These are phyloP conservation scores for Gambusia holbrooki DNA, from an alignment of 2,113 vertebrate genomes.

Conservation along the genomic window DNA sequence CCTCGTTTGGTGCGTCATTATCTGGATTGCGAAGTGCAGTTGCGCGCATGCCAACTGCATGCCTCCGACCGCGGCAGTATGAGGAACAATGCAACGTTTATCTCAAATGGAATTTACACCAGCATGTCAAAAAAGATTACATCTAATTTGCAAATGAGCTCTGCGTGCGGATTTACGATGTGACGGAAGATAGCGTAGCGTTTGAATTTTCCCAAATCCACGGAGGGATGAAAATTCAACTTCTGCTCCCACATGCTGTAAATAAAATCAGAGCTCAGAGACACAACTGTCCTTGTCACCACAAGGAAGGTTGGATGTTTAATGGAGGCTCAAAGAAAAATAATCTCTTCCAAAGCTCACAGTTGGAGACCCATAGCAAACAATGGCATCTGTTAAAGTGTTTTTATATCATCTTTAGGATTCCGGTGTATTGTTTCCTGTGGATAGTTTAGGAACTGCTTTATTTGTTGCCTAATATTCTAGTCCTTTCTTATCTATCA, in stretches of 20 bases:
- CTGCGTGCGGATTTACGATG: conserved; percentile 35
- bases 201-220: conserved; percentile 26
- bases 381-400: too few relatives aligned
- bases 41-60: conserved; percentile 23
- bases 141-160: conserved; percentile 63
- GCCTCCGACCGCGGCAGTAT: conserved; percentile 4
- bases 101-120: conserved; percentile 52
- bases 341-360: too few relatives aligned
- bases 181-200: neutral
- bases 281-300: too few relatives aligned
- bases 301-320: too few relatives aligned
- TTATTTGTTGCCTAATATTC: too few relatives aligned
- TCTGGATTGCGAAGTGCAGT: conserved; percentile 15
- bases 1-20: conserved; percentile 8
- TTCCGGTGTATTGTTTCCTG: too few relatives aligned
- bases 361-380: too few relatives aligned
- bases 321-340: too few relatives aligned
- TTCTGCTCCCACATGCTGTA: conserved; percentile 8
- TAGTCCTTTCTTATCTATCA: too few relatives aligned
- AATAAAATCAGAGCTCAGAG: neutral
- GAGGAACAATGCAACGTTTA: conserved; percentile 30
- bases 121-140: conserved; percentile 49
- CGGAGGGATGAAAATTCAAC: conserved; percentile 52
- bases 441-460: too few relatives aligned
- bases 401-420: too few relatives aligned